Conservation (phyloP, 92 coral and sea anemone genomes). For the Parazoanthus swiftii region DNA sequence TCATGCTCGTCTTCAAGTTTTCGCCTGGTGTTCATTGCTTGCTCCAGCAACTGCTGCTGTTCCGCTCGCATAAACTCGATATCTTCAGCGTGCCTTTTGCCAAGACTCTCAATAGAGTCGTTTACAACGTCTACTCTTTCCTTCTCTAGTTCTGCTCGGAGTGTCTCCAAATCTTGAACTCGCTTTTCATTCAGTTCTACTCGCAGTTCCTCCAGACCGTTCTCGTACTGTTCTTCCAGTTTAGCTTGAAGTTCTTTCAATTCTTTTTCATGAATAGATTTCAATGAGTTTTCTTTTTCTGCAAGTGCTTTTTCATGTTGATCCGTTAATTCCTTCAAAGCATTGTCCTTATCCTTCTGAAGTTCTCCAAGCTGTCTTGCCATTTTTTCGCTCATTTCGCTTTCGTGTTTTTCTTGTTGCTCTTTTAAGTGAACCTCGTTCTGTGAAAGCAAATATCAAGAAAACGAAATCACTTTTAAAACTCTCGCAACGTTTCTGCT, state of each 20-base stretch:
- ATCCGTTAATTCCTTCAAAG: constrained; percentile 50
- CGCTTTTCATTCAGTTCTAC: constrained; percentile 64
- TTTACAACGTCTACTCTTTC: constrained; percentile 73
- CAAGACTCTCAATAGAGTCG: constrained; percentile 81
- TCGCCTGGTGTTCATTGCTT: constrained; percentile 67
- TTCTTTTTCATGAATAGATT: constrained; percentile 44
- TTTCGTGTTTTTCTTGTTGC: constrained; percentile 69
- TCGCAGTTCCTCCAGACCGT: constrained; percentile 70
- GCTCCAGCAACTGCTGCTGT: constrained; percentile 67
- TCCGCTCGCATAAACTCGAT: constrained; percentile 71
- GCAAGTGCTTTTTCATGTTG: constrained; percentile 45
- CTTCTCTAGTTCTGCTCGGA: constrained; percentile 75
- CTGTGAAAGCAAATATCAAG: constrained; percentile 34
- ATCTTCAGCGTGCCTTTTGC: constrained; percentile 71
- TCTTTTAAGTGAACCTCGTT: constrained; percentile 53
- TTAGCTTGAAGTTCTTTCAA: constrained; percentile 59
- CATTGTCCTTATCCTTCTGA: constrained; percentile 49
- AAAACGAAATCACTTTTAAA: too few relatives aligned
- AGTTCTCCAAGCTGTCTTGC: constrained; percentile 48
- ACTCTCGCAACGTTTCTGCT: too few relatives aligned
- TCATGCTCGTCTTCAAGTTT: constrained; percentile 73
- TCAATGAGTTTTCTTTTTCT: constrained; percentile 43
- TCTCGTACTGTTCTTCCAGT: constrained; percentile 68
- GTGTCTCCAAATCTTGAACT: constrained; percentile 58
- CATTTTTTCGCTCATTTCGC: constrained; percentile 72